These are phyloP conservation scores for Luehdorfia chinensis DNA, from an alignment of 1,140 invertebrate species.

Conservation along the genomic window DNA sequence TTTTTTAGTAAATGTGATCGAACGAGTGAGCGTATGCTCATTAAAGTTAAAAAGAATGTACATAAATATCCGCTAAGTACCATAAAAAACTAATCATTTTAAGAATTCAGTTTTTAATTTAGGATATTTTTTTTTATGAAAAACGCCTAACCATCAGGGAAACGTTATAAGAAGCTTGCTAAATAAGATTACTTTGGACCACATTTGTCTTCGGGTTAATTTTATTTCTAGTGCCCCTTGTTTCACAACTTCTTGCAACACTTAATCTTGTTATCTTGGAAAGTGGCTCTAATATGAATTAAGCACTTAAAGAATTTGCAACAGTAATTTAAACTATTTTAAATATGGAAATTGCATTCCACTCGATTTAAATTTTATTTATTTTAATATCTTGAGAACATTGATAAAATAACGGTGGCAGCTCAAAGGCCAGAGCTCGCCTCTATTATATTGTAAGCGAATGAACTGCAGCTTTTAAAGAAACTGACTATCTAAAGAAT, in stretches of 20 bases:
- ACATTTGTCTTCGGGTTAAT: conserved; percentile 28
- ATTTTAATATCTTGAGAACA: too few species aligned
- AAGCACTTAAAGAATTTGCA: conserved; percentile 4
- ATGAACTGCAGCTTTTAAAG: too few species aligned
- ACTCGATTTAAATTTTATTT: too few species aligned
- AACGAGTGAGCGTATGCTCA: too few species aligned
- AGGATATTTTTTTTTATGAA: conserved; percentile 1
- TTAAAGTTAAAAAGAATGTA: too few species aligned
- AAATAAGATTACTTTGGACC: conserved; percentile 30
- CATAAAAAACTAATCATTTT: not conserved
- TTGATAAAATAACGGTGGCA: too few species aligned
- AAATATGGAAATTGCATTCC: too few species aligned
- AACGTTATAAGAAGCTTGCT: conserved; percentile 23
- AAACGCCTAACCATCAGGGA: conserved; percentile 9
- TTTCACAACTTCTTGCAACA: conserved; percentile 15
- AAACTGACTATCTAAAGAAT: too few species aligned
- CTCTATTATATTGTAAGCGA: too few species aligned
- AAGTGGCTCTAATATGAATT: conserved; percentile 7
- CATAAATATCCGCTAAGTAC: not conserved
- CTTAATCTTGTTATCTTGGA: conserved; percentile 11
- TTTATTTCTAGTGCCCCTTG: conserved; percentile 14
- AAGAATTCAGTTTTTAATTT: conserved; percentile 15
- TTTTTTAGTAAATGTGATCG: too few species aligned
- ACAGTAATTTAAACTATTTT: too few species aligned
- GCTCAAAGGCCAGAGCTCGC: too few species aligned